A percentile compares a stretch with the other conserved stretches of the same genome.
Evolutionary conservation across 2,113 vertebrate species (phyloP).

Genomic region (Urocynchramus pylzowi): DNA sequence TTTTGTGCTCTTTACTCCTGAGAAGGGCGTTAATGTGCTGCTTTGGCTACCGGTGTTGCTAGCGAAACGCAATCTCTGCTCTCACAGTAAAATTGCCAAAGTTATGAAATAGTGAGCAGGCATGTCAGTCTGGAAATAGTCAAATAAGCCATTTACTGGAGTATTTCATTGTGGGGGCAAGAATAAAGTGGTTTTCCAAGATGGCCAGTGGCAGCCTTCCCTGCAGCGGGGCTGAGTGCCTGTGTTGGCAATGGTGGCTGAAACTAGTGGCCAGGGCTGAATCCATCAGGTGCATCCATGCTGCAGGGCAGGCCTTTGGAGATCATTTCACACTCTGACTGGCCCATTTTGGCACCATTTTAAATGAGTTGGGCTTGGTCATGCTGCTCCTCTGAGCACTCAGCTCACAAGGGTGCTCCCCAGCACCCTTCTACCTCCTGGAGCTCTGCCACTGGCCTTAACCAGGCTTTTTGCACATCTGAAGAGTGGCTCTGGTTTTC

Average conservation of each 20-base stretch:
- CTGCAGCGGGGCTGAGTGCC: no score
- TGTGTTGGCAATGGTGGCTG: not conserved
- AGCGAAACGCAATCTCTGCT: conserved; percentile 35
- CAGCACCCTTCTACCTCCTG: not conserved
- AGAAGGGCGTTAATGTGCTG: not conserved
- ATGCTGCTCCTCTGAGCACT: not conserved
- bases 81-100: not conserved
- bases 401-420: not conserved
- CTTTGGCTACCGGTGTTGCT: not conserved
- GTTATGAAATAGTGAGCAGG: not conserved
- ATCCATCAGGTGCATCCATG: not conserved
- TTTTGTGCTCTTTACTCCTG: not conserved
- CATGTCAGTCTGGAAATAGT: conserved; percentile 43
- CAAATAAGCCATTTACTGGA: not conserved
- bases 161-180: not conserved
- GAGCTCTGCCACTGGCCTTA: fast-evolving
- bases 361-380: fast-evolving
- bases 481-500: not conserved
- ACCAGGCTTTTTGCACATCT: fast-evolving
- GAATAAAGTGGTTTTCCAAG: not conserved
- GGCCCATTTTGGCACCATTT: not conserved
- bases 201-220: not conserved
- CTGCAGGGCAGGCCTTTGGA: not conserved
- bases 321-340: fast-evolving
- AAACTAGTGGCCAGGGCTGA: fast-evolving